Percentiles rank a stretch among this genome's conserved stretches.
phyloP scores from a whole-genome alignment of 2,888 invertebrate species.

The Anthrax anthrax region DNA sequence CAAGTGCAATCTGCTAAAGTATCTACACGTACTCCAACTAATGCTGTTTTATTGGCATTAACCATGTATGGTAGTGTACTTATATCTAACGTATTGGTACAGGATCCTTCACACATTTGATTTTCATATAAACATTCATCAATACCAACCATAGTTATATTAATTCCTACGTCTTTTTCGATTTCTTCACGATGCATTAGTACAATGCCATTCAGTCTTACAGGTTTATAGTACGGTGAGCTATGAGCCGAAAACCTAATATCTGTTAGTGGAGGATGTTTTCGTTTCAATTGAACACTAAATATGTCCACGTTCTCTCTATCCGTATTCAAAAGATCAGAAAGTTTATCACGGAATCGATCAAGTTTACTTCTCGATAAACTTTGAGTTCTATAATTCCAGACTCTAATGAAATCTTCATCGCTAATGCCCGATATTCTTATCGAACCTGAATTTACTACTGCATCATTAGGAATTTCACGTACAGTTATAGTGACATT shows the following conservation, averaged over 20 bases:
- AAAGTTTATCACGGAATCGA: constrained; percentile 75
- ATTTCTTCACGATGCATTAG: constrained; percentile 88
- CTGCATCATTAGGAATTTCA: constrained; percentile 90
- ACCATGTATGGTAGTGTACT: constrained; percentile 87
- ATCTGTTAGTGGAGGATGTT: constrained; percentile 80
- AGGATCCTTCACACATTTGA: constrained; percentile 90
- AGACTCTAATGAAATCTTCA: constrained; percentile 89
- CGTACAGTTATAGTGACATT: constrained; percentile 90
- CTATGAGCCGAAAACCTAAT: constrained; percentile 90
- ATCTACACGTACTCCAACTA: constrained; percentile 91
- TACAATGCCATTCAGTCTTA: constrained; percentile 85
- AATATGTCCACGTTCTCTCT: constrained; percentile 89
- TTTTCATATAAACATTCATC: constrained; percentile 92
- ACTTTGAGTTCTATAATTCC: constrained; percentile 81
- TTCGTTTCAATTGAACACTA: constrained; percentile 79
- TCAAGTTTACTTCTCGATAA: constrained; percentile 78
- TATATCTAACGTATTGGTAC: constrained; percentile 82
- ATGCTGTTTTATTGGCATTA: constrained; percentile 90
- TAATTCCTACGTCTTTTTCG: constrained; percentile 85
- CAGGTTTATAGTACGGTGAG: constrained; percentile 89
- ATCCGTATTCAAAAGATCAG: constrained; percentile 70
- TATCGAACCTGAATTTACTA: constrained; percentile 89
- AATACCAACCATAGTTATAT: constrained; percentile 95
- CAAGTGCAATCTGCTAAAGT: constrained; percentile 87
- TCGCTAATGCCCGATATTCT: constrained; percentile 86